Conservation (phyloP, 2,888 invertebrate species). For the Conops quadrifasciatus region DNA sequence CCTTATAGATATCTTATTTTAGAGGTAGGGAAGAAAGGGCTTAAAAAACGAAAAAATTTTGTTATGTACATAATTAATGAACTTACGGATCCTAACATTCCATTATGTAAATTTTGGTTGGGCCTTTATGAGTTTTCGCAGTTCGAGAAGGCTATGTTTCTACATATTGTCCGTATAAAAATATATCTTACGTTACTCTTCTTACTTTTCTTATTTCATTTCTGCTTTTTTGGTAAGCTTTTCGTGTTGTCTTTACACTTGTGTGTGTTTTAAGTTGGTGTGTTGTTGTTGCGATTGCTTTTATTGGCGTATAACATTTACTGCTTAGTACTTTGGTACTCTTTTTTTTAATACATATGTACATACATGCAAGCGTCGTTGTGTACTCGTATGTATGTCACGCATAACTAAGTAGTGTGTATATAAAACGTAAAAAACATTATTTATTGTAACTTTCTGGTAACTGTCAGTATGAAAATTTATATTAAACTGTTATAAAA, state of each 20-base stretch:
- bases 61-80: too few relatives aligned
- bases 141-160: slow-evolving; percentile 4
- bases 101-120: too few relatives aligned
- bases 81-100: too few relatives aligned
- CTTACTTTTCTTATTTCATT: neutral
- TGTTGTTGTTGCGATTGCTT: neutral
- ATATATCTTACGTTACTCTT: slow-evolving; percentile 43
- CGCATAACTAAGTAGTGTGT: slow-evolving; percentile 25
- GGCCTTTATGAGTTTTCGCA: too few relatives aligned
- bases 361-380: too few relatives aligned
- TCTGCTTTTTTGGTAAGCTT: slow-evolving; percentile 19
- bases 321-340: neutral
- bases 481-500: too few relatives aligned
- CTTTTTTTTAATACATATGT: too few relatives aligned
- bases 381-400: slow-evolving; percentile 6
- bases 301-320: too few relatives aligned
- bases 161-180: slow-evolving; percentile 40
- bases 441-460: neutral
- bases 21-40: too few relatives aligned
- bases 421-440: too few relatives aligned
- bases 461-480: neutral
- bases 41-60: too few relatives aligned
- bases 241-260: slow-evolving; percentile 1
- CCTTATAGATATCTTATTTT: too few relatives aligned
- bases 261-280: neutral